These are phyloP conservation scores for Chlorospingus flavigularis DNA, from an alignment of 2,797 vertebrate species.

Conservation along the genomic window DNA sequence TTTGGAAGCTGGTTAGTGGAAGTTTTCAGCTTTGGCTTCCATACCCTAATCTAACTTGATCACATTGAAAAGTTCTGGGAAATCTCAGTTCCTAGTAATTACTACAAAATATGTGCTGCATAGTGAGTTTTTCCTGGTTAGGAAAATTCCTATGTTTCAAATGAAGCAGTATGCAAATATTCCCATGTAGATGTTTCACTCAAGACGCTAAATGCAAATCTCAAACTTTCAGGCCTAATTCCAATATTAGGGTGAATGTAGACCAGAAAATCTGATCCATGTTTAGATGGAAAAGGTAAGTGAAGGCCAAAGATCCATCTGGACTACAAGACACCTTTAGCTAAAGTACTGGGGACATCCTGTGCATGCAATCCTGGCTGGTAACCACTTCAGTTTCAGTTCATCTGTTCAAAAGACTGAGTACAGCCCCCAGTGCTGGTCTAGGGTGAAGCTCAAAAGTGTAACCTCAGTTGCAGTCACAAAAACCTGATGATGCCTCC, in stretches of 20 bases:
- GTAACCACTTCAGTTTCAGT: not conserved
- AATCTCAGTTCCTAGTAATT: not conserved
- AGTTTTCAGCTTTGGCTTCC: not conserved
- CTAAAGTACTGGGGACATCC: not conserved
- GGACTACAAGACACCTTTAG: not conserved
- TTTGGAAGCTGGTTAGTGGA: not conserved
- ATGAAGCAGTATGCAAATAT: not conserved
- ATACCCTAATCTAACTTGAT: not conserved
- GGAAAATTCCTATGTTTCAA: not conserved
- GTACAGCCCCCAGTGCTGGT: not conserved
- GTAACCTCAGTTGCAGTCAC: not conserved
- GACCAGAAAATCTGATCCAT: not conserved
- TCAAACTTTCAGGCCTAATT: not conserved
- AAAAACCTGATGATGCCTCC: not conserved
- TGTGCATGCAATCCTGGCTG: not conserved
- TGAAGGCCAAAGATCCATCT: not conserved
- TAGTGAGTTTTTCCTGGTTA: not conserved
- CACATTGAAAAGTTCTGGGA: not conserved
- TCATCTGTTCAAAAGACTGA: not conserved
- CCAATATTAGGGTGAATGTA: not conserved
- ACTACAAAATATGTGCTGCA: not conserved
- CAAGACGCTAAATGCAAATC: not conserved
- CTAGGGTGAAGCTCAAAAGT: not conserved
- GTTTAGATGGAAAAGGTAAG: not conserved
- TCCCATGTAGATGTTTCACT: not conserved